These are phyloP conservation scores for Yoshiicerus persimilis DNA, from an alignment of 1,140 invertebrate species.

Conservation along the genomic window DNA sequence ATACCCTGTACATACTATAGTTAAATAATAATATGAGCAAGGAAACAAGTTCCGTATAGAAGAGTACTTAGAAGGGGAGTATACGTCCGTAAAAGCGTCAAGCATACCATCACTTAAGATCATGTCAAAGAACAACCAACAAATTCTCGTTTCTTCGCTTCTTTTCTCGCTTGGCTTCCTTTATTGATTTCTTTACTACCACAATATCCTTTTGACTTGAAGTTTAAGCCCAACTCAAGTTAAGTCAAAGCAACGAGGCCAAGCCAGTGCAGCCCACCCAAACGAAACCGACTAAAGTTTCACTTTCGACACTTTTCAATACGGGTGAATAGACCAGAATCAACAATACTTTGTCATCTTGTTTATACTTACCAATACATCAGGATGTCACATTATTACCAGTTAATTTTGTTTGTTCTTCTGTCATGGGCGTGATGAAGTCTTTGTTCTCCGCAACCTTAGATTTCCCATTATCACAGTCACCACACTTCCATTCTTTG, in stretches of 20 bases:
- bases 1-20: neutral
- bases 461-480: neutral
- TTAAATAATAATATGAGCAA: too few species aligned
- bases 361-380: neutral
- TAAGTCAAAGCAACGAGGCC: neutral
- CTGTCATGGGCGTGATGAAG: neutral
- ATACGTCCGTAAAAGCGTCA: neutral
- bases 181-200: slow-evolving; percentile 6
- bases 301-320: neutral
- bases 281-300: neutral
- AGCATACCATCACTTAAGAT: slow-evolving; percentile 5
- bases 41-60: too few species aligned
- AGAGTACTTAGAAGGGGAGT: neutral
- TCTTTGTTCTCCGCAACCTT: neutral
- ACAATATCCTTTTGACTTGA: neutral
- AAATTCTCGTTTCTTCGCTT: slow-evolving; percentile 13
- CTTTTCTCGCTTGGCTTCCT: neutral
- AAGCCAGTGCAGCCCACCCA: neutral
- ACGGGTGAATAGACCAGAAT: neutral
- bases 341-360: neutral
- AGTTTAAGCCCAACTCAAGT: neutral
- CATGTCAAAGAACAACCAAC: slow-evolving; percentile 11
- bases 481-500: neutral
- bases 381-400: neutral
- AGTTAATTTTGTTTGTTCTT: neutral